Conservation (phyloP, 2,113 vertebrate genomes). For the Vicugna pacos region DNA sequence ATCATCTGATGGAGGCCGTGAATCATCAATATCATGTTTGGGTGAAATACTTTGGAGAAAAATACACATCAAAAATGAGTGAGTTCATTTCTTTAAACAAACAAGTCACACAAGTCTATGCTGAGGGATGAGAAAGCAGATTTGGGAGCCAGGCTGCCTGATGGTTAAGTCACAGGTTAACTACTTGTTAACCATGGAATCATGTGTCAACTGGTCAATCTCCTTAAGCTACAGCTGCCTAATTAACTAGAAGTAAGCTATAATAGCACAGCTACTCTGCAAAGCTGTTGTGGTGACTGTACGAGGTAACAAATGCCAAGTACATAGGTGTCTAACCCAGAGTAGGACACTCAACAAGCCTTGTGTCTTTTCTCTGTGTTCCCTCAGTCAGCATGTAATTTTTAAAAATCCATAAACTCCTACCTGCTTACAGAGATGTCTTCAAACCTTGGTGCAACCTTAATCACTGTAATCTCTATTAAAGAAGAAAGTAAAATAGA, state of each 20-base stretch:
- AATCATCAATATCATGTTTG: slow-evolving; percentile 87
- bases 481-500: slow-evolving; percentile 53
- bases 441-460: slow-evolving; percentile 43
- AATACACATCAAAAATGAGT: slow-evolving; percentile 62
- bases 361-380: background rate
- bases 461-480: background rate
- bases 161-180: background rate
- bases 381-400: background rate
- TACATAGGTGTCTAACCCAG: background rate
- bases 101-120: background rate
- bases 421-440: slow-evolving; percentile 76
- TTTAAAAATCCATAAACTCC: background rate
- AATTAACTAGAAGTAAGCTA: background rate
- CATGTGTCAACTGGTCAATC: background rate
- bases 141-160: background rate
- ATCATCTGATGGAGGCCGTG: slow-evolving; percentile 93
- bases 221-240: background rate
- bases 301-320: background rate
- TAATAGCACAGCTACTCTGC: background rate
- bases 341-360: slow-evolving; percentile 7
- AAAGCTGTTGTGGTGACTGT: background rate
- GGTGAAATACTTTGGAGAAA: slow-evolving; percentile 82
- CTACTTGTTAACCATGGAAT: background rate
- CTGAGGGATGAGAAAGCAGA: background rate
- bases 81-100: background rate